Base-by-base conservation (phyloP, 2,797 vertebrate species). In the Pangasius sanitwongsei region DNA sequence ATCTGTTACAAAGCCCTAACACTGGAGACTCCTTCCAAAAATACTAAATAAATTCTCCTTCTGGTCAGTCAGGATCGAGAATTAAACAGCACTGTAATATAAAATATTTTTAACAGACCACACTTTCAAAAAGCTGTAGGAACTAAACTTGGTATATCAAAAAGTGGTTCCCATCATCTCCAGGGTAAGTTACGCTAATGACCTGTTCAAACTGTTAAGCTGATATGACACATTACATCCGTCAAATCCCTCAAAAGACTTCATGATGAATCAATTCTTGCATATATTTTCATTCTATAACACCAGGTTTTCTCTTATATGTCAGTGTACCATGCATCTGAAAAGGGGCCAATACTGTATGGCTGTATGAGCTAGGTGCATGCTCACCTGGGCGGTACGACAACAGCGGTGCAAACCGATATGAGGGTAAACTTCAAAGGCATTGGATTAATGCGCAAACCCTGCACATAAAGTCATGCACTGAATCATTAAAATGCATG, bases 351-450 rank as follows among this genome's bases (percentile, higher is more conserved):
- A 20, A 9, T n/a, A 50, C 63, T 13, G 2, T 25, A 11, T n/a
- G 61, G 34, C 48, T 28, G 25, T 48, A 69, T 53, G 50, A 50
- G 81, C 74, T 86, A 84, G 87, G 80, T 87, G 55, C 67, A 57
- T 78, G 65, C 87, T 86, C 63, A 44, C 18, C 59, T 78, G 69
- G 34, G 84, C 83, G 75, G 37, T 55, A 61, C 37, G 65, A 37
- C 65, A 83, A 37, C 41, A 85, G 70, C 28, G 41, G 74, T 82
- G 70, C 83, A 67, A 77, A 53, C n/a, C 48, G 67, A 84, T 78
- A 87, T 25, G 41, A 57, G 82, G 48, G 44, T 75, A 85, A 88
- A 89, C 85, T 86, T 85, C 78, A 89, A 88, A 89, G 80, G 85
- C 50, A 25, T 53, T 67, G 55, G 41, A 88, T 90, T 63, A 82